phyloP scores from a whole-genome alignment of 1,140 invertebrate species.

The Lordiphosa stackelbergi region DNA sequence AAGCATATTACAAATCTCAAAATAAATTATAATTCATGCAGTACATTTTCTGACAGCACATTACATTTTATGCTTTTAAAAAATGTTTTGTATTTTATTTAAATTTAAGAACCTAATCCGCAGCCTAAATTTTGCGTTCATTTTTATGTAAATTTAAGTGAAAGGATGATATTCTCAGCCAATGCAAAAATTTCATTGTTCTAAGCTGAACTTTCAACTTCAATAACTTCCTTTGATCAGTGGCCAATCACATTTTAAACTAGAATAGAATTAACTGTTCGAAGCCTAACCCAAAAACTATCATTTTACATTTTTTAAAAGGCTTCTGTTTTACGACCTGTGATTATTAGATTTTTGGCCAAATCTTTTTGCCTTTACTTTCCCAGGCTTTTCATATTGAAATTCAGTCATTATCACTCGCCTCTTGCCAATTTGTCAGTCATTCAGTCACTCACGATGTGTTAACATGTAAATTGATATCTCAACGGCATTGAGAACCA shows the following conservation, averaged over 20 bases:
- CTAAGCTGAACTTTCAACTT: too few relatives aligned
- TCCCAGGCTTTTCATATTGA: slow-evolving; percentile 13
- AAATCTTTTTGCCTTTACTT: slow-evolving; percentile 15
- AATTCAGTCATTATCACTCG: slow-evolving; percentile 26
- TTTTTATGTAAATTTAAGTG: too few relatives aligned
- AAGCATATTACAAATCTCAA: too few relatives aligned
- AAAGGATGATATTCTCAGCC: too few relatives aligned
- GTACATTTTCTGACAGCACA: too few relatives aligned
- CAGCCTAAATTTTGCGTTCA: too few relatives aligned
- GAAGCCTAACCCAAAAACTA: not conserved
- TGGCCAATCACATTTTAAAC: not conserved
- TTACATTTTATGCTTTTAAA: too few relatives aligned
- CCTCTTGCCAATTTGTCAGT: slow-evolving; percentile 52
- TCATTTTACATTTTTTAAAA: not conserved
- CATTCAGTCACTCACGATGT: slow-evolving; percentile 40
- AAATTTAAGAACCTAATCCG: too few relatives aligned
- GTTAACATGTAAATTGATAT: slow-evolving; percentile 72
- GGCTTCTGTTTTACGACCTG: slow-evolving; percentile 16
- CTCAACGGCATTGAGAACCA: slow-evolving; percentile 35
- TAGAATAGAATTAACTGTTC: slow-evolving; percentile 2
- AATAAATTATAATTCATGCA: too few relatives aligned
- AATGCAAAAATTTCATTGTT: too few relatives aligned
- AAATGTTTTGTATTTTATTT: too few relatives aligned
- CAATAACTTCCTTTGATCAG: too few relatives aligned
- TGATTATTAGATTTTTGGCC: slow-evolving; percentile 3